Percentiles rank a stretch among this genome's conserved stretches.
phyloP scores from a whole-genome alignment of 2,113 vertebrate species.

The Plecotus auritus region DNA sequence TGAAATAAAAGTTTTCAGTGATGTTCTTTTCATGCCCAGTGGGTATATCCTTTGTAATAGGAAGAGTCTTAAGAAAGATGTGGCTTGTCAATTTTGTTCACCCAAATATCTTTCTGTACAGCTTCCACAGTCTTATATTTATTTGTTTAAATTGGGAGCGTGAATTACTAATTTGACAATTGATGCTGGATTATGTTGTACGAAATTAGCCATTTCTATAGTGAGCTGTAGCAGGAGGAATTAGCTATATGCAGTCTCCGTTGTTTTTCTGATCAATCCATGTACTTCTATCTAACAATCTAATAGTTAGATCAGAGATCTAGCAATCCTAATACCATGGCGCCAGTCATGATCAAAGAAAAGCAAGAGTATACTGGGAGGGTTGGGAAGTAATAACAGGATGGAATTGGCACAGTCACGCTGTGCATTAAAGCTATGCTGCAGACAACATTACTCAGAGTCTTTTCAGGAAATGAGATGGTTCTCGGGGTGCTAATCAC shows the following conservation, averaged over 20 bases:
- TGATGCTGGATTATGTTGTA: neutral
- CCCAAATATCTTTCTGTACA: constrained; percentile 23
- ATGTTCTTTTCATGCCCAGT: constrained; percentile 26
- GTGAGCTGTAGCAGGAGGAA: constrained; percentile 28
- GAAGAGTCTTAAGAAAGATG: neutral
- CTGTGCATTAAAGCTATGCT: constrained; percentile 43
- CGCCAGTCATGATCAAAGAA: constrained; percentile 6
- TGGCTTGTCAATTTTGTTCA: neutral
- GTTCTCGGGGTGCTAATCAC: constrained; percentile 37
- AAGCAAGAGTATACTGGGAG: constrained; percentile 22
- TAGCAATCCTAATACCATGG: neutral
- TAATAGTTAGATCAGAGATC: constrained; percentile 53
- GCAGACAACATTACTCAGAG: constrained; percentile 39
- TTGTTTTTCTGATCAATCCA: constrained; percentile 41
- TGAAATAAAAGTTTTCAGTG: neutral
- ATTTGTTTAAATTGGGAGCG: constrained; percentile 21
- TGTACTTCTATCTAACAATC: neutral
- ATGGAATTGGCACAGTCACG: constrained; percentile 50
- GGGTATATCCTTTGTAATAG: neutral
- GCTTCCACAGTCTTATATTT: constrained; percentile 33
- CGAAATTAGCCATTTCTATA: constrained; percentile 29
- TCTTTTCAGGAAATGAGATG: constrained; percentile 43
- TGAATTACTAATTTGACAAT: constrained; percentile 44
- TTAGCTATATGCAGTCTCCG: constrained; percentile 4
- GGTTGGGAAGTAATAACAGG: constrained; percentile 44